Conservation (phyloP, 2,113 vertebrate species). For the Cisticola juncidis region DNA sequence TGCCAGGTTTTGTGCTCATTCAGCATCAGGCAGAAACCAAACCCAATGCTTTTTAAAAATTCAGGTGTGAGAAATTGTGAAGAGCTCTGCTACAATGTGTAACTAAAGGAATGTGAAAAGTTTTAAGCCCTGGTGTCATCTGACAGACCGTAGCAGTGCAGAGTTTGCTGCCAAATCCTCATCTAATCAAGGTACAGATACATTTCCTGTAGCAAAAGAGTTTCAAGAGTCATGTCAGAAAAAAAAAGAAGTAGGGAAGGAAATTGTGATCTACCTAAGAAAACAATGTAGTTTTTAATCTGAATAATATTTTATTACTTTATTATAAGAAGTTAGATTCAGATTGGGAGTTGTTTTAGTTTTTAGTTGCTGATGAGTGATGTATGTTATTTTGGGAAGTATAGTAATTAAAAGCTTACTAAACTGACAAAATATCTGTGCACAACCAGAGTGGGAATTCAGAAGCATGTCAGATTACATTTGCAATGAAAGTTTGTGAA, state of each 20-base stretch:
- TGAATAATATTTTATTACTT: neutral
- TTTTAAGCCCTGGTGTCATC: conserved; percentile 11
- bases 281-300: neutral
- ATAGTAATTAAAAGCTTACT: neutral
- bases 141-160: neutral
- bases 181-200: neutral
- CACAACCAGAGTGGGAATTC: neutral
- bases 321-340: neutral
- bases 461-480: neutral
- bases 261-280: neutral
- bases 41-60: neutral
- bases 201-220: neutral
- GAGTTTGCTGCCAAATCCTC: conserved; percentile 12
- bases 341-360: neutral
- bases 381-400: neutral
- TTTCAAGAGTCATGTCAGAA: neutral
- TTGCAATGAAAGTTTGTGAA: neutral
- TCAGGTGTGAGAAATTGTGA: neutral
- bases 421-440: neutral
- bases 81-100: neutral
- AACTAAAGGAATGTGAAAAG: neutral
- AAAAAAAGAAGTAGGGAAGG: neutral
- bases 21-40: neutral
- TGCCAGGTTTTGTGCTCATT: neutral
- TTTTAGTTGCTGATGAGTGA: neutral